Evolutionary conservation across 2,797 vertebrate genomes (phyloP).

Genomic region (Oreonectes daqikongensis): DNA sequence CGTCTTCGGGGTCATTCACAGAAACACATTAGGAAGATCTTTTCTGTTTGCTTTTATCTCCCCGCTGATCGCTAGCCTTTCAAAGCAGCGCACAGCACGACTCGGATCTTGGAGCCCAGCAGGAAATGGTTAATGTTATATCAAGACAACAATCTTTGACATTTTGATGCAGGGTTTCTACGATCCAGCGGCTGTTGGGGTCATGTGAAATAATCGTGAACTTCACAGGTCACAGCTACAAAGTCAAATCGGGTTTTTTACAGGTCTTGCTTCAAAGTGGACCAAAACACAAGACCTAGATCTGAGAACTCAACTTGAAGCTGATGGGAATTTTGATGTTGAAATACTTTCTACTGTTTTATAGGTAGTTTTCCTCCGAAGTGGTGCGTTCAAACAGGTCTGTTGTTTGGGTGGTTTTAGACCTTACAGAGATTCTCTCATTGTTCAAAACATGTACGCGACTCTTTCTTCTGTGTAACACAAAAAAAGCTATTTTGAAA

Average conservation of each 20-base stretch:
- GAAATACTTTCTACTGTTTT: too few species aligned
- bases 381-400: too few species aligned
- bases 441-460: too few species aligned
- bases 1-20: constrained; percentile 36
- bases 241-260: not conserved
- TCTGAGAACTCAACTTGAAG: too few species aligned
- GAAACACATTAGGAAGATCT: constrained; percentile 37
- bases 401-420: too few species aligned
- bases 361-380: too few species aligned
- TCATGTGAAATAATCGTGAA: constrained; percentile 21
- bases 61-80: constrained; percentile 19
- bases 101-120: not conserved
- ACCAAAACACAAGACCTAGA: too few species aligned
- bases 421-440: too few species aligned
- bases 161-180: constrained; percentile 33
- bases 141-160: constrained; percentile 36
- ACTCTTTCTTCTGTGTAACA: too few species aligned
- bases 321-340: too few species aligned
- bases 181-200: constrained; percentile 21
- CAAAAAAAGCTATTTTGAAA: too few species aligned
- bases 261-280: too few species aligned
- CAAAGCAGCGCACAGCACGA: constrained; percentile 1
- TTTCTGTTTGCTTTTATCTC: constrained; percentile 42
- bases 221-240: constrained; percentile 11
- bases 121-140: constrained; percentile 42